Evolutionary conservation across 2,113 vertebrate species (phyloP), one percentile per base, ranked within the genome.

Genomic region (Potamarius usumacintae): DNA sequence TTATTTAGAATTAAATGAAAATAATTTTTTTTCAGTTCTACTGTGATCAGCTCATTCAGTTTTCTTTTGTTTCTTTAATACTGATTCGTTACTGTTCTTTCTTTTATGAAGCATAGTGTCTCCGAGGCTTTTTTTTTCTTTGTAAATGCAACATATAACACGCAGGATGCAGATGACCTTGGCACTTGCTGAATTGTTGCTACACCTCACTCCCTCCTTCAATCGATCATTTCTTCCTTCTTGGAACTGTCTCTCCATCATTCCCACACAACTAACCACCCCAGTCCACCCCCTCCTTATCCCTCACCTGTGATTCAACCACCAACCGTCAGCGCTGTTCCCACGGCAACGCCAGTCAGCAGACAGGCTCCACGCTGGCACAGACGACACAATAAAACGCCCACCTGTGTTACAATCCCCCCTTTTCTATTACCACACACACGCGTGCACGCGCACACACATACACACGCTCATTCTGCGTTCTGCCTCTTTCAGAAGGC

Each of bases 351-450:
- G 83, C 78, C 83, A 67, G 85, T 78, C 86, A 82, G 82, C 88
- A 88, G 89, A 90, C 84, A 76, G 88, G 88, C 87, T 89, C 72
- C 87, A 84, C 60, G 83, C 87, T 89, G 87, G 85, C 89, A 90
- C 83, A 89, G 87, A 90, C 88, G 84, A 88, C 90, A 91, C 90
- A 91, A 91, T 91, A 91, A 91, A 91, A 91, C 85, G 82, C 90
- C 90, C 90, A 89, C 90, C 88, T 91, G 90, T 89, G 88, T 91
- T 87, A 81, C 85, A 85, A 84, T 72, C 34, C 85, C 85, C 87
- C 86, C 83, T 25, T 52, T 62, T 30, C 76, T n/a, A 69, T 69
- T 25, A 30, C 30, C 86, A 85, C 67, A 77, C 67, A 77, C 82
- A 81, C 58, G 53, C 77, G 50, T 69, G 77, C 62, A 3, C 77